Evolutionary conservation across 2,888 invertebrate species (phyloP), one percentile per base, ranked within the genome.

Genomic region (Spodoptera picta): DNA sequence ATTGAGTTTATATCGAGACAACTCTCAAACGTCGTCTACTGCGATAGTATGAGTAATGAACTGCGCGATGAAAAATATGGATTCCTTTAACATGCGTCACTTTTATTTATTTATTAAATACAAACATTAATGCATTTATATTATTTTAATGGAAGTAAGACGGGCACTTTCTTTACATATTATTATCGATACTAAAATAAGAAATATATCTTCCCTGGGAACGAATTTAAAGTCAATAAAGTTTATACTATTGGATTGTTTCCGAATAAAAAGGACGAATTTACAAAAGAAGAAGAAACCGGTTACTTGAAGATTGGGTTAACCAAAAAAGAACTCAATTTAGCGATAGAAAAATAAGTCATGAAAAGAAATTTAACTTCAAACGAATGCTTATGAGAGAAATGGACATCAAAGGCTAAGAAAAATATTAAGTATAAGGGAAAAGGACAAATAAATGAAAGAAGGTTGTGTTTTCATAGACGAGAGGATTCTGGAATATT

Each of bases 81-180:
- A 75, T 72, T 53, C 60, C 56, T 70, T 48, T n/a, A 45, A 46
- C 11, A 69, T 80, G 80, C 11, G 60, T 80, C 78, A 80, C 60
- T 52, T 69, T 48, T 73, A 65, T 75, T 72, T 69, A 65, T 65
- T 65, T 54, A 61, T 58, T 47, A 45, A 53, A 63, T 36, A 36
- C 36, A 36, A 9, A 36, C 36, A 36, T 36, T 36, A 36, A 36
- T 9, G 36, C 9, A 5, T 7, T 36, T 36, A 36, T 36, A 36
- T 9, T 36, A 36, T 53, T 47, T 44, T 54, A 60, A 60, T 52
- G 43, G 42, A 64, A 53, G 19, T 61, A 27, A 60, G 50, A 55
- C 49, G 27, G 12, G 31, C 42, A 36, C 12, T 64, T 57, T 59
- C 36, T 49, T 51, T 23, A 11, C 46, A n/a, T 52, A 46, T 24